A percentile compares a stretch with the other conserved stretches of the same genome.
Conservation (phyloP, 2,888 invertebrate genomes). For the Troides helena region DNA sequence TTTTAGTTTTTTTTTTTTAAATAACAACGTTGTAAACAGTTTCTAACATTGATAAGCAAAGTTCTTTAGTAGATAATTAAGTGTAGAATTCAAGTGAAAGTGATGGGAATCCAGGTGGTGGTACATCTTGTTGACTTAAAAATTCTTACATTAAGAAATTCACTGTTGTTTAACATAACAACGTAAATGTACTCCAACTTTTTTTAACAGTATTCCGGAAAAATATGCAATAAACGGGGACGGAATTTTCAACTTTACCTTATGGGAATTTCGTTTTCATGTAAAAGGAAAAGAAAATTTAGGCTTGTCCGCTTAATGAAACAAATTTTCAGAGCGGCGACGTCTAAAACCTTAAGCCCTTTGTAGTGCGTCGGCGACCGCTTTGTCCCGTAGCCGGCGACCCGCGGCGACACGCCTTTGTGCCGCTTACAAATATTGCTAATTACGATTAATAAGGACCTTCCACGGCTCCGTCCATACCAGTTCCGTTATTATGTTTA, state of each 20-base stretch:
- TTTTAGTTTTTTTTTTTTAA: no score
- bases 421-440: slow-evolving; percentile 69
- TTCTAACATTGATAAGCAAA: not conserved
- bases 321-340: slow-evolving; percentile 74
- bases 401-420: slow-evolving; percentile 65
- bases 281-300: slow-evolving; percentile 67
- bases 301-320: slow-evolving; percentile 69
- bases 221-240: slow-evolving; percentile 12
- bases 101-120: not conserved
- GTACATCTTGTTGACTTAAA: not conserved
- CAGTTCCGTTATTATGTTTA: slow-evolving; percentile 35
- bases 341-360: slow-evolving; percentile 74
- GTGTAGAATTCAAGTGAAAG: not conserved
- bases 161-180: not conserved
- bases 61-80: not conserved
- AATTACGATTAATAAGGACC: slow-evolving; percentile 71
- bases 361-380: slow-evolving; percentile 63
- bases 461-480: slow-evolving; percentile 34
- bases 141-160: not conserved
- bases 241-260: slow-evolving; percentile 57
- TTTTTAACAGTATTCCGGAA: slow-evolving; percentile 4
- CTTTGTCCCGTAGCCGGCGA: slow-evolving; percentile 62
- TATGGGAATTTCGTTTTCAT: slow-evolving; percentile 53
- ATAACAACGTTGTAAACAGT: no score
- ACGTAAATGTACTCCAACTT: slow-evolving; percentile 1